phyloP scores from a whole-genome alignment of 2,113 vertebrate species.

The Dasyornis broadbenti region DNA sequence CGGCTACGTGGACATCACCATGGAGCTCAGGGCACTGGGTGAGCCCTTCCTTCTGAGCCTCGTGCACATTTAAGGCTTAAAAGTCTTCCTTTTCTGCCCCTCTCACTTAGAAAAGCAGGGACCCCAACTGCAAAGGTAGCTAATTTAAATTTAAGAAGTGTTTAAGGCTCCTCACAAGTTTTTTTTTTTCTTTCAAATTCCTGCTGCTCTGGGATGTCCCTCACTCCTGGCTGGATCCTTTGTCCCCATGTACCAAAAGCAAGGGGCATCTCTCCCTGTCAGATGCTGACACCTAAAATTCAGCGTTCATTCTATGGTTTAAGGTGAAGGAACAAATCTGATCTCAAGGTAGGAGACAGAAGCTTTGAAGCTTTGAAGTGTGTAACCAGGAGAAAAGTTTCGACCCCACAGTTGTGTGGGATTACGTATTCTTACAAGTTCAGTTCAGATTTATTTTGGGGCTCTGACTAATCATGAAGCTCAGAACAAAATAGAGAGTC shows the following conservation, averaged over 20 bases:
- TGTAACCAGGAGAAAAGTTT: not conserved
- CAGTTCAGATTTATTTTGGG: not conserved
- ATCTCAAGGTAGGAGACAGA: not conserved
- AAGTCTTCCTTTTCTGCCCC: not conserved
- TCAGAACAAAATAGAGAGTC: not conserved
- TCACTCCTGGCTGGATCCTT: not conserved
- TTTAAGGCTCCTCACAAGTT: not conserved
- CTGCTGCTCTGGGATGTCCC: not conserved
- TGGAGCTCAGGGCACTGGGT: constrained; percentile 93
- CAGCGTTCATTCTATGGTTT: not conserved
- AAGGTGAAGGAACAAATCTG: not conserved
- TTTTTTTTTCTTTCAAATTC: not conserved
- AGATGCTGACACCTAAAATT: not conserved
- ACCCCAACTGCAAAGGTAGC: not conserved
- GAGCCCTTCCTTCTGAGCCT: not conserved
- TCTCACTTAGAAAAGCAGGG: not conserved
- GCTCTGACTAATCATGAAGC: not conserved
- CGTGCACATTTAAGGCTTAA: accelerated
- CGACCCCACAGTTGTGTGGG: not conserved
- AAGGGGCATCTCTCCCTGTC: not conserved
- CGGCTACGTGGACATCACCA: constrained; percentile 94
- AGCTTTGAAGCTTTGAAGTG: not conserved
- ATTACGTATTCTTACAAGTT: not conserved
- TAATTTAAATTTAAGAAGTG: not conserved
- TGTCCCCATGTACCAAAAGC: not conserved